Evolutionary conservation across 1,140 invertebrate species (phyloP), one percentile per base, ranked within the genome.

Genomic region (Maniola jurtina): DNA sequence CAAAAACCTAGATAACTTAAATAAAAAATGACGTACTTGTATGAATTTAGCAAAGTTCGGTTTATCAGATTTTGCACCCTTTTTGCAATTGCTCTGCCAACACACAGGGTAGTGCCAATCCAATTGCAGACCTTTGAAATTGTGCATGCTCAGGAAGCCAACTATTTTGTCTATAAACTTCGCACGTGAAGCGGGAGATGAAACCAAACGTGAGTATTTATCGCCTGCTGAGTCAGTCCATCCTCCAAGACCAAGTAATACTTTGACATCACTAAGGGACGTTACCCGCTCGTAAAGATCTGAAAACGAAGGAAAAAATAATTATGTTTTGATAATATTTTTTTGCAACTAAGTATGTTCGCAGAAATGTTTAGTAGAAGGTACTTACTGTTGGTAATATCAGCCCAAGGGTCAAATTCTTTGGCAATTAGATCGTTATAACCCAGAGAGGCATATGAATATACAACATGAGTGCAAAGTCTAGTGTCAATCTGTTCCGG

Each of bases 61-160:
- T 79, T 93, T 95, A 76, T 98, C 97, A 1, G 93, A 93, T 0
- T 92, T 91, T 0, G 95, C 94, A 7, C 96, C 96, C 67, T 94
- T 95, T 14, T 94, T 94, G 80, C 97, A 98, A 77, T 97, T 95
- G 76, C 95, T 96, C 72, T 98, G 96, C 96, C 96, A 97, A 72
- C 97, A 98, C 52, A 95, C 95, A 0, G 97, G 97, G 83, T 97
- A 98, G 79, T 97, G 97, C 97, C 97, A 98, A 71, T 98, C 97
- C 5, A 98, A 74, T 68, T 97, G 96, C 0, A 98, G 81, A 14
- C 97, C 97, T 64, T 95, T 92, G 77, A 98, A 98, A 36, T 94
- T 94, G 69, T 96, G 92, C 60, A 93, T 92, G 11, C 93, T 92
- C 6, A 98, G 78, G 74, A 96, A 97, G 13, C 92, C 90, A 0